A percentile compares a stretch with the other conserved stretches of the same genome.
Evolutionary conservation across 2,888 invertebrate genomes (phyloP).

Genomic region (Rhodophaea formosa): DNA sequence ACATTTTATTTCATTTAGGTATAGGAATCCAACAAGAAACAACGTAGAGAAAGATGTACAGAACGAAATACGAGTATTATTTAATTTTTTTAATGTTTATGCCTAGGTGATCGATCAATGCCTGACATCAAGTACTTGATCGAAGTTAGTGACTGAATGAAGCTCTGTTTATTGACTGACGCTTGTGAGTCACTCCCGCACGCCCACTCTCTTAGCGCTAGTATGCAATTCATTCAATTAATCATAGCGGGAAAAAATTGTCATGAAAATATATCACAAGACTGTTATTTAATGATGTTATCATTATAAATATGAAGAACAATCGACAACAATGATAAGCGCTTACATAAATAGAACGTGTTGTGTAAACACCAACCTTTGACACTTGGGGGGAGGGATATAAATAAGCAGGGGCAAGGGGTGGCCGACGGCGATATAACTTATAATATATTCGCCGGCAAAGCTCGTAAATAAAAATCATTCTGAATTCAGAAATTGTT

Average conservation of each 20-base stretch:
- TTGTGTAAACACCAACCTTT: conserved; percentile 40
- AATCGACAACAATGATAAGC: conserved; percentile 7
- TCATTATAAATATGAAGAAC: background rate
- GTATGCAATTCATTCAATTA: conserved; percentile 12
- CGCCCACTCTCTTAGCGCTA: conserved; percentile 14
- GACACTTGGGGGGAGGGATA: conserved; percentile 31
- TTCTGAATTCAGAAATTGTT: conserved; percentile 15
- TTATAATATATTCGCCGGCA: background rate
- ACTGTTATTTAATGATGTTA: background rate
- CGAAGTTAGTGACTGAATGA: too few species aligned
- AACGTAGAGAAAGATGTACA: too few species aligned
- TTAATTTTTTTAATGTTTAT: too few species aligned
- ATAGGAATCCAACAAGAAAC: too few species aligned
- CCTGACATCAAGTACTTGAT: too few species aligned
- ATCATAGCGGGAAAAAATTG: background rate
- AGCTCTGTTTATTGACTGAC: conserved; percentile 11
- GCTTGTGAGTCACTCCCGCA: conserved; percentile 12
- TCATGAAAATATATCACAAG: background rate
- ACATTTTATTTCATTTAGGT: too few species aligned
- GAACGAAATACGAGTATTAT: too few species aligned
- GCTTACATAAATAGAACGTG: conserved; percentile 32
- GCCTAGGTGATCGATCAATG: too few species aligned
- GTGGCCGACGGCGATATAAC: conserved; percentile 14
- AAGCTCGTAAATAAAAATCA: conserved; percentile 20
- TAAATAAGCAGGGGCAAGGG: conserved; percentile 19